Conservation (phyloP, 2,113 vertebrate species). For the Cynoglossus semilaevis region DNA sequence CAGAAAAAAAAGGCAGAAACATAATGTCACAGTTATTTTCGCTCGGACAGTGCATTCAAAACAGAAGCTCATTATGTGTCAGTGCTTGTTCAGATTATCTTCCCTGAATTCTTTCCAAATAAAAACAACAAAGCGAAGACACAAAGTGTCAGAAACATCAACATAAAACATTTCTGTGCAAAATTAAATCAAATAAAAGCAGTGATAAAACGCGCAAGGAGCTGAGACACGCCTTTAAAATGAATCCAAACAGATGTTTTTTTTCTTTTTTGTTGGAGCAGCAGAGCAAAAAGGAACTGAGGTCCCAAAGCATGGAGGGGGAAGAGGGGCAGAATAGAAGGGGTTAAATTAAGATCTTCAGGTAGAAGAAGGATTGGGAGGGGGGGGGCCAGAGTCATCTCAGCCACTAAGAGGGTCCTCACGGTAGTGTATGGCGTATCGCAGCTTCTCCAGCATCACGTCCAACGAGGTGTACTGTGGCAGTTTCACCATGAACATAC, state of each 20-base stretch:
- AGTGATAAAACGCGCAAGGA: constrained; percentile 41
- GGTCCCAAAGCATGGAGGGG: constrained; percentile 15
- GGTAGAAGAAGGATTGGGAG: neutral
- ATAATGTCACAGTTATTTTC: constrained; percentile 49
- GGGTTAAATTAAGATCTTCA: neutral
- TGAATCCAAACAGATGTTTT: constrained; percentile 12
- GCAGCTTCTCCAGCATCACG: constrained; percentile 94
- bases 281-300: constrained; percentile 18
- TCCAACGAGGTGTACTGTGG: constrained; percentile 95
- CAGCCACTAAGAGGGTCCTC: constrained; percentile 97
- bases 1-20: constrained; percentile 9
- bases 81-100: constrained; percentile 44
- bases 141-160: constrained; percentile 14
- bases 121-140: neutral
- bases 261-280: constrained; percentile 22
- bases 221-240: constrained; percentile 15
- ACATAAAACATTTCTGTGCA: constrained; percentile 25
- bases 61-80: constrained; percentile 25
- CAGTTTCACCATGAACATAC: constrained; percentile 99
- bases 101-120: constrained; percentile 47
- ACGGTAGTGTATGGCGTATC: constrained; percentile 96
- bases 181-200: constrained; percentile 13
- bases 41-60: constrained; percentile 55
- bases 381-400: constrained; percentile 36
- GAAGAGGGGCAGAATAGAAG: constrained; percentile 9